Conservation (phyloP, 1,140 invertebrate genomes). For the Mylabris phalerata region DNA sequence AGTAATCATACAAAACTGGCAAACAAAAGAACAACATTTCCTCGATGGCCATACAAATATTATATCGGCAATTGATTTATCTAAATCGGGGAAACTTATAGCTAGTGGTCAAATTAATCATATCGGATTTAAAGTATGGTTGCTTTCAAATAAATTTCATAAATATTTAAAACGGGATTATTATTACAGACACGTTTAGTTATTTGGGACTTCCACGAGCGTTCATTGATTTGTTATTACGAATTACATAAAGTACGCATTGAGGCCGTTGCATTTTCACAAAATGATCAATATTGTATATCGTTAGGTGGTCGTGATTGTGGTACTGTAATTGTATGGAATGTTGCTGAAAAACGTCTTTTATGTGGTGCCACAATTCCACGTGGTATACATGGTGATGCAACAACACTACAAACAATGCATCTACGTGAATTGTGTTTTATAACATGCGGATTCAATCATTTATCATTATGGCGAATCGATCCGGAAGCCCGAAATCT, state of each 20-base stretch:
- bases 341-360: slow-evolving; percentile 55
- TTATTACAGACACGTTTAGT: slow-evolving; percentile 64
- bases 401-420: slow-evolving; percentile 50
- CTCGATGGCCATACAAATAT: slow-evolving; percentile 77
- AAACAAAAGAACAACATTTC: slow-evolving; percentile 65
- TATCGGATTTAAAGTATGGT: slow-evolving; percentile 74
- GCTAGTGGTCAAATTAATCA: slow-evolving; percentile 86
- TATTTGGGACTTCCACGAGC: slow-evolving; percentile 75
- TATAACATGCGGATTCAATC: slow-evolving; percentile 65
- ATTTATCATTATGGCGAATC: slow-evolving; percentile 65
- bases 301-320: slow-evolving; percentile 86
- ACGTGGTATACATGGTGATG: slow-evolving; percentile 59
- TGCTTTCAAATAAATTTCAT: too few species aligned
- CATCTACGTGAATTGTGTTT: slow-evolving; percentile 55
- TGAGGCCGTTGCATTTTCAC: slow-evolving; percentile 73
- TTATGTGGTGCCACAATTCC: slow-evolving; percentile 60
- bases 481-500: slow-evolving; percentile 62
- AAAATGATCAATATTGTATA: slow-evolving; percentile 70
- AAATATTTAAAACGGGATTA: background rate
- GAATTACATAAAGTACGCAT: slow-evolving; percentile 81
- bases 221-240: slow-evolving; percentile 54
- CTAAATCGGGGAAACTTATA: slow-evolving; percentile 64
- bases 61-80: slow-evolving; percentile 74
- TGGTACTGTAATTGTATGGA: slow-evolving; percentile 70
- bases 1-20: slow-evolving; percentile 69